Percentiles rank a stretch among this genome's conserved stretches.
Conservation (phyloP, 2,113 vertebrate species). For the Stegostoma tigrinum region DNA sequence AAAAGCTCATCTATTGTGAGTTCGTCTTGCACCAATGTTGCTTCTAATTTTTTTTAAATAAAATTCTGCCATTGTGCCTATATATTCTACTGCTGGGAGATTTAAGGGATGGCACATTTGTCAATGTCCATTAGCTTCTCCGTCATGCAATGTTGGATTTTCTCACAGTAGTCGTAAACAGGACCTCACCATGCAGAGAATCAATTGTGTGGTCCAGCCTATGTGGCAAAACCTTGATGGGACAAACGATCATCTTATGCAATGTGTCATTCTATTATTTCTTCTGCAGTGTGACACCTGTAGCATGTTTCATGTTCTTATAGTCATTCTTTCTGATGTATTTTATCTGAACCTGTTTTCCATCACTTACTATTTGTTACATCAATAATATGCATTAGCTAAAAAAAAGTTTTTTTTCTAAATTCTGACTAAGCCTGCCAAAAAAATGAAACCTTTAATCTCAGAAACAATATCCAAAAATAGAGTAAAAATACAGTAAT, state of each 20-base stretch:
- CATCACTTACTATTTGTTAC: background rate
- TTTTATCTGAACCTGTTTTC: background rate
- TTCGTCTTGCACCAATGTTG: background rate
- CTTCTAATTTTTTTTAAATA: background rate
- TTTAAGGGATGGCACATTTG: background rate
- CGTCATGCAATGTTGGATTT: background rate
- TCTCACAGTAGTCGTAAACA: background rate
- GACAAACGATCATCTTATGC: background rate
- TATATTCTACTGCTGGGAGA: background rate
- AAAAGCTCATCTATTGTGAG: background rate
- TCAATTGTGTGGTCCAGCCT: background rate
- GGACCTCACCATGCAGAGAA: background rate
- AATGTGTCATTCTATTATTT: background rate
- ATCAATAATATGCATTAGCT: background rate
- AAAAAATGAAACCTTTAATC: background rate
- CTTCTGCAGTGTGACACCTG: background rate
- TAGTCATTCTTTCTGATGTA: background rate
- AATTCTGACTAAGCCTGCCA: background rate
- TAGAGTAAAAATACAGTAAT: background rate
- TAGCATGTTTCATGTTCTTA: background rate
- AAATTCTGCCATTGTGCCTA: background rate
- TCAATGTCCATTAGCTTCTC: background rate
- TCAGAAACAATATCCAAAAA: background rate
- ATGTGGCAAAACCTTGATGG: background rate
- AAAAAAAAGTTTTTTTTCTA: background rate